Evolutionary conservation across 2,888 invertebrate genomes (phyloP).

Genomic region (Drosophila acutilabella): DNA sequence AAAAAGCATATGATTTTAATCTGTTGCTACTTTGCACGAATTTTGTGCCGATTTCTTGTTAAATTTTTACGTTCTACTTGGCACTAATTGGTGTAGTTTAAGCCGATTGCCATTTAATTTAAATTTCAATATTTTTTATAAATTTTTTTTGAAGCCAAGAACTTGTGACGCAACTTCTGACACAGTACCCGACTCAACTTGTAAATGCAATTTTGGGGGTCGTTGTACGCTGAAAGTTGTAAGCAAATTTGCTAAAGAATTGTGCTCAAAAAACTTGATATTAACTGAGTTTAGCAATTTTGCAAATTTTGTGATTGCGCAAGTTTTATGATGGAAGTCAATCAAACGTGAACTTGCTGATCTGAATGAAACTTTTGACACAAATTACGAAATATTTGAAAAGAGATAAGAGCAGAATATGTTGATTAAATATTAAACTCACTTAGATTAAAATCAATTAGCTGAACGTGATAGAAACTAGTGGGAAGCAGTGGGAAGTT

Average conservation of each 20-base stretch:
- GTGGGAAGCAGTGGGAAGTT: too few relatives aligned
- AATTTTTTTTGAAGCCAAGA: conserved; percentile 16
- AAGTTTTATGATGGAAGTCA: neutral
- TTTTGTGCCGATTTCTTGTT: neutral
- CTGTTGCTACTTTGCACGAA: neutral
- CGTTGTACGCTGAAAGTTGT: conserved; percentile 43
- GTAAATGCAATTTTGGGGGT: conserved; percentile 23
- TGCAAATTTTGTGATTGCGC: neutral
- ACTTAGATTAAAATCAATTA: too few relatives aligned
- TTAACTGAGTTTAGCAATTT: conserved; percentile 19
- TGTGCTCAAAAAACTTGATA: conserved; percentile 25
- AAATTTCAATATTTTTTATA: conserved; percentile 1
- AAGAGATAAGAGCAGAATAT: too few relatives aligned
- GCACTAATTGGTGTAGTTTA: conserved; percentile 25
- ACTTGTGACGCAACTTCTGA: conserved; percentile 31
- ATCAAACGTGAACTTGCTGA: neutral
- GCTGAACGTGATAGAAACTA: too few relatives aligned
- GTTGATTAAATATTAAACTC: too few relatives aligned
- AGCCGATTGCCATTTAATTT: conserved; percentile 21
- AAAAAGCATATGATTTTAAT: neutral
- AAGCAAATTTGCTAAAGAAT: conserved; percentile 24
- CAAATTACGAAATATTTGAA: too few relatives aligned
- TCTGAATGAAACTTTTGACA: too few relatives aligned
- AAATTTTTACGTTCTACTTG: conserved; percentile 20
- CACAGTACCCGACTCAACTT: neutral